Evolutionary conservation across 2,888 invertebrate genomes (phyloP).

Genomic region (Pseudanteris insignis): DNA sequence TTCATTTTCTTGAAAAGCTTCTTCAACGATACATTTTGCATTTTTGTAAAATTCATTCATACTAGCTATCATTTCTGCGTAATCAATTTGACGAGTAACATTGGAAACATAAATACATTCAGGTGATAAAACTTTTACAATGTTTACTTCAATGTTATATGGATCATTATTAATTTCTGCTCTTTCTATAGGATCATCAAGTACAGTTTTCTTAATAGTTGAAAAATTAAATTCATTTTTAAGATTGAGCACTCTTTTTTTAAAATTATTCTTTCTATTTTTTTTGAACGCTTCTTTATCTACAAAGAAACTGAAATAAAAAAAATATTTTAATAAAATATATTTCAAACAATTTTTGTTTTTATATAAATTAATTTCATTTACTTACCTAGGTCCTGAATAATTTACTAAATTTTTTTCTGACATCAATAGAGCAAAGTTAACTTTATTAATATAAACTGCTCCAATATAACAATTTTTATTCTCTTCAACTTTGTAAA

Average conservation of each 20-base stretch:
- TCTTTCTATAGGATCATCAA: too few relatives aligned
- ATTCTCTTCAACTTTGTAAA: conserved; percentile 46
- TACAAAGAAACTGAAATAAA: too few relatives aligned
- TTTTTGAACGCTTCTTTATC: too few relatives aligned
- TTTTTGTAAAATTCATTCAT: conserved; percentile 70
- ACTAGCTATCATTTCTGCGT: conserved; percentile 67
- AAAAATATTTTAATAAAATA: too few relatives aligned
- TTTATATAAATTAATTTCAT: neutral
- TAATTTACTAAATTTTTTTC: neutral
- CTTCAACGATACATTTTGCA: conserved; percentile 43
- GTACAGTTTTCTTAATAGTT: too few relatives aligned
- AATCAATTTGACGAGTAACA: conserved; percentile 66
- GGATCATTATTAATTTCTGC: conserved; percentile 55
- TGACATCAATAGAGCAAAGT: conserved; percentile 67
- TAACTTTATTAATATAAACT: conserved; percentile 60
- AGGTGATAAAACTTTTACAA: conserved; percentile 70
- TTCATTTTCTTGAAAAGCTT: conserved; percentile 60
- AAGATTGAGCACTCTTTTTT: too few relatives aligned
- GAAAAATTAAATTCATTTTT: too few relatives aligned
- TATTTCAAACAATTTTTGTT: too few relatives aligned
- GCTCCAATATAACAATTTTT: conserved; percentile 48
- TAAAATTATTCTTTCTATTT: too few relatives aligned
- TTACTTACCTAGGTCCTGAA: conserved; percentile 6
- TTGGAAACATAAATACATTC: conserved; percentile 73
- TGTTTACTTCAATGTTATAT: conserved; percentile 67